phyloP scores from a whole-genome alignment of 35 echinoderm and acorn worm genomes.

The Lytechinus pictus region DNA sequence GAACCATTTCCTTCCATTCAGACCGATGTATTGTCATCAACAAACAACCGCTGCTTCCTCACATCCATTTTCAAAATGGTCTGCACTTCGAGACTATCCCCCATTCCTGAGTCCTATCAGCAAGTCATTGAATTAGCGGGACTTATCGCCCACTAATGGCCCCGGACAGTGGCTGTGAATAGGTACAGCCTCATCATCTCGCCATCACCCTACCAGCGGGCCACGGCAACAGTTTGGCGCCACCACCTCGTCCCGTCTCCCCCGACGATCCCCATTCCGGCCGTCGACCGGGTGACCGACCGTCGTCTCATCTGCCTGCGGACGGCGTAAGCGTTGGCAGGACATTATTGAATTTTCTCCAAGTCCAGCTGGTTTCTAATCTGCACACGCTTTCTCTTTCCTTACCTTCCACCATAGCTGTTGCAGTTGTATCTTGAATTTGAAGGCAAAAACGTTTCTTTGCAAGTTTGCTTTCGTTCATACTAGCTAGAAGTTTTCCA shows the following conservation, averaged over 20 bases:
- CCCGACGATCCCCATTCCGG: background rate
- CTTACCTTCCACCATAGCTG: background rate
- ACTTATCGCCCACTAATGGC: slow-evolving; percentile 33
- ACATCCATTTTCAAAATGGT: background rate
- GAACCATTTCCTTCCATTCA: too few relatives aligned
- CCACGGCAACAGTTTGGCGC: slow-evolving; percentile 23
- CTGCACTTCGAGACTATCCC: background rate
- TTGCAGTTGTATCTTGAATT: background rate
- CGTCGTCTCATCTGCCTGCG: background rate
- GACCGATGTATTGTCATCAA: too few relatives aligned
- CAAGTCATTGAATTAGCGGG: slow-evolving; percentile 37
- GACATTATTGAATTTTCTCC: slow-evolving; percentile 33
- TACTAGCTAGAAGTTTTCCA: background rate
- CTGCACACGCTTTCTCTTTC: background rate
- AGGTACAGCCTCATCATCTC: slow-evolving; percentile 26
- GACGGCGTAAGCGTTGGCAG: background rate
- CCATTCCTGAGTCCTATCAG: background rate
- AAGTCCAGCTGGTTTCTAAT: background rate
- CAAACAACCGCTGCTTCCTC: too few relatives aligned
- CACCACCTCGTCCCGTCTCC: slow-evolving; percentile 34
- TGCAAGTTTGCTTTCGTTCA: background rate
- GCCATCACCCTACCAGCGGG: background rate
- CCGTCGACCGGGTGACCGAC: background rate
- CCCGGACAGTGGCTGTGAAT: slow-evolving; percentile 12
- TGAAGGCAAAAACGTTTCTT: background rate